Evolutionary conservation across 2,888 invertebrate genomes (phyloP), one percentile per base, ranked within the genome.

Genomic region (Gymnoscelis rufifasciata): DNA sequence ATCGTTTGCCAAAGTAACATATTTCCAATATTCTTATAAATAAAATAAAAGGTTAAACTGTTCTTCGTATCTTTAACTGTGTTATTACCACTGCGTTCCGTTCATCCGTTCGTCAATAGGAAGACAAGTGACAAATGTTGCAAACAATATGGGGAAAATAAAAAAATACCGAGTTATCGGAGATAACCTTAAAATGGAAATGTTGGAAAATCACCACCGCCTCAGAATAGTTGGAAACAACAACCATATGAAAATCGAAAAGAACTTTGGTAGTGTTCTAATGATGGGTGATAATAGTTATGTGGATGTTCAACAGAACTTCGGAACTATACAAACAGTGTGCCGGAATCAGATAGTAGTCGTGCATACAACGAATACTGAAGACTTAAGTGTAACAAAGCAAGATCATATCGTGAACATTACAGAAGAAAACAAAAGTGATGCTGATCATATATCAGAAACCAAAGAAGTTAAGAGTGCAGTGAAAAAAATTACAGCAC

Each of bases 221-320:
- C 51, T 74, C 35, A 66, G 63, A 46, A 69, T 76, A 36, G 52
- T 69, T 26, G 76, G 76, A 3, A 57, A 69, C 33, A 68, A 73
- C 44, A 76, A 73, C 47, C 56, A 57, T 24, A 62, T 77, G n/a
- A 65, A 57, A 36, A 70, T 75, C 38, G 39, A 52, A 7, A 65
- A 57, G 29, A 76, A 76, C 47, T 53, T 62, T 15, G 73, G 72
- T 8, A 60, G 59, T 43, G 65, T 75, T 31, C 50, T 55, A n/a
- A 57, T 74, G 51, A 55, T 69, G 10, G 77, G 74, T 3, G 51
- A 58, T 13, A 60, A 68, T 38, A 72, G 70, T 51, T 59, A 52
- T 11, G 52, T 74, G 6, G 63, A 66, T 13, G 61, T 74, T 15
- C 43, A 59, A 13, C 54, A 68, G 14, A 76, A 75, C 42, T 55